These are phyloP conservation scores for Temnothorax longispinosus DNA, from an alignment of 1,140 invertebrate genomes.

Conservation along the genomic window DNA sequence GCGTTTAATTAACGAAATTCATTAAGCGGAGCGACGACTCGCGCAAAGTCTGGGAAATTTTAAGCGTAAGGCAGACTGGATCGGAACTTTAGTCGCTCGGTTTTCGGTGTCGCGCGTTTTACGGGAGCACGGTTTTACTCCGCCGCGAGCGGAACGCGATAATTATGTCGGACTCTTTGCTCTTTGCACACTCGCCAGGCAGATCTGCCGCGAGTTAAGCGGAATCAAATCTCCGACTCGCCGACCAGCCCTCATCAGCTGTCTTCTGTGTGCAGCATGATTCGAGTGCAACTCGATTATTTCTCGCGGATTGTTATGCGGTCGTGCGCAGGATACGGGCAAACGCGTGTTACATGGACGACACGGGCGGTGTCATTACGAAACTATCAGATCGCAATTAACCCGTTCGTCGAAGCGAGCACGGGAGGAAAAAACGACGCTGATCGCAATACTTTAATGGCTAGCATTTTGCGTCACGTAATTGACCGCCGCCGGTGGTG, in stretches of 20 bases:
- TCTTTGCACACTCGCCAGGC: constrained; percentile 18
- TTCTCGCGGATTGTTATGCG: constrained; percentile 19
- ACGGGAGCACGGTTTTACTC: constrained; percentile 4
- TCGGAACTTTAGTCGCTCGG: background rate
- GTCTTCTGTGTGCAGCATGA: background rate
- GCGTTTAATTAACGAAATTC: constrained; percentile 42
- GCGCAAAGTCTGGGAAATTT: constrained; percentile 18
- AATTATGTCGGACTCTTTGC: constrained; percentile 62
- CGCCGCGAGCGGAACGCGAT: constrained; percentile 3
- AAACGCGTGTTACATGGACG: background rate
- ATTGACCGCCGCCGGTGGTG: constrained; percentile 46
- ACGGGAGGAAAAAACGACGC: constrained; percentile 33
- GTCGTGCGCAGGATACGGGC: background rate
- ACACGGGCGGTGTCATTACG: constrained; percentile 28
- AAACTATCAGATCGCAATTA: constrained; percentile 69
- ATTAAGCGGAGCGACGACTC: background rate
- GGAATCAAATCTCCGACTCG: constrained; percentile 57
- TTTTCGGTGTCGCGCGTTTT: constrained; percentile 6
- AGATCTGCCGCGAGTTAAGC: background rate
- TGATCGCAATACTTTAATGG: constrained; percentile 58
- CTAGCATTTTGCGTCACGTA: constrained; percentile 55
- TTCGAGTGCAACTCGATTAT: constrained; percentile 18
- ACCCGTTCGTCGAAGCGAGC: constrained; percentile 56
- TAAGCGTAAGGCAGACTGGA: constrained; percentile 26
- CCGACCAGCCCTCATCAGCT: constrained; percentile 2